These are phyloP conservation scores for Pemphredon lugubris DNA, from an alignment of 2,888 invertebrate species.

Conservation along the genomic window DNA sequence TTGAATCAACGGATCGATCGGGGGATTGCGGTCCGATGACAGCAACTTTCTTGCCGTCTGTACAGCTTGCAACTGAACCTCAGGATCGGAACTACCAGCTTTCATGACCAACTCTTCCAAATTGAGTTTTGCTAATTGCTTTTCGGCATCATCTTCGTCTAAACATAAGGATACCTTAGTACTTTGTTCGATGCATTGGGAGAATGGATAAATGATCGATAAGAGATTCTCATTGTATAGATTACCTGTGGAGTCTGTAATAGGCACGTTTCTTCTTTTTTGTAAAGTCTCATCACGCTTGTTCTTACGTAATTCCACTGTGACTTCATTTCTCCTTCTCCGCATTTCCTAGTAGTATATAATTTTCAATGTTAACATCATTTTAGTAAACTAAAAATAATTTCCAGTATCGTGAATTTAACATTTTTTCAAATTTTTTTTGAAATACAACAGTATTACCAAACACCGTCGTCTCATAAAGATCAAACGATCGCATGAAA, in stretches of 20 bases:
- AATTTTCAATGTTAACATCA: background rate
- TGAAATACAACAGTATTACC: too few relatives aligned
- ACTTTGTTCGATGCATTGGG: background rate
- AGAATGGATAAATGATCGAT: background rate
- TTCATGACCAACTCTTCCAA: constrained; percentile 92
- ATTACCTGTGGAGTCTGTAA: constrained; percentile 89
- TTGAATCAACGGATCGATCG: constrained; percentile 96
- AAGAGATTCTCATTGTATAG: too few relatives aligned
- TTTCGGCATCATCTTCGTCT: constrained; percentile 90
- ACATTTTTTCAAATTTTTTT: background rate
- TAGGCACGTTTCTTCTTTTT: constrained; percentile 97
- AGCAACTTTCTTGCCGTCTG: constrained; percentile 97
- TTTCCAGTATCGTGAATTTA: background rate
- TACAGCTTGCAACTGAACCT: constrained; percentile 93
- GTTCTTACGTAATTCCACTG: constrained; percentile 97
- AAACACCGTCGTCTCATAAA: too few relatives aligned
- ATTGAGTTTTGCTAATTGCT: constrained; percentile 87
- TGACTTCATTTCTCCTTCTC: constrained; percentile 97
- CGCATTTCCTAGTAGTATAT: constrained; percentile 91
- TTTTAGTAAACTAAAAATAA: background rate
- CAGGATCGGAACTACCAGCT: constrained; percentile 91
- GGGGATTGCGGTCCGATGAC: constrained; percentile 98
- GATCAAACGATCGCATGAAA: too few relatives aligned
- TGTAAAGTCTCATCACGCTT: constrained; percentile 98
- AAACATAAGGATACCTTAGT: constrained; percentile 52